Base-by-base conservation (phyloP, 2,888 invertebrate species). In the Meliscaeva auricollis region DNA sequence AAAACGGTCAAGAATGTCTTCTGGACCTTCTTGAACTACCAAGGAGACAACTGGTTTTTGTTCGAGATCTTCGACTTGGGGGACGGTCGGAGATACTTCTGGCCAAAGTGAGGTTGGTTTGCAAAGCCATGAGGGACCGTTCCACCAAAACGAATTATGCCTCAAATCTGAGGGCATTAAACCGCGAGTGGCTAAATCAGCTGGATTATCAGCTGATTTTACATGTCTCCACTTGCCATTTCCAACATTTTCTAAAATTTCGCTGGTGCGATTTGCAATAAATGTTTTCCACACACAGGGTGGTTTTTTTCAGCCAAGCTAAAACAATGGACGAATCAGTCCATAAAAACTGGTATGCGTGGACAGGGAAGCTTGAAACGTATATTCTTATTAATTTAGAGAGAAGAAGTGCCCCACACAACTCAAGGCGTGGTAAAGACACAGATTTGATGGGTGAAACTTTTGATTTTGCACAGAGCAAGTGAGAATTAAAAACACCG, bases 1-100 rank as follows among this genome's bases (percentile, higher is more conserved):
- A 22, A 80, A 69, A 1, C 68, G 50, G 11, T 62, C 60, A 1
- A 80, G 60, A 22, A 79, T 58, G 9, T 66, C 79, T 58, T 58
- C 72, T 2, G 9, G 4, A 17, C 1, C 17, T 44, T 7, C 13
- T 1, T 35, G 35, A 5, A 48, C 8, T 1, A 17, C 9, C 3
- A 32, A 3, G 1, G 32, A 72, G 4, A 22, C 11, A 8, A 72
- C 3, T 2, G 41, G 7, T 35, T 13, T 30, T 2, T 5, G 0
- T 32, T 54, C 72, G 1, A 72, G 15, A 3, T 38, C 48, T 7
- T 66, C 35, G 13, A 13, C 20, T 2, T 1, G 22, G 0, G 13
- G 2, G 2, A n/a, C 6, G 6, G 2, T 11, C 7, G 35, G 32
- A 3, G 15, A 7, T 15, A n/a, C 35, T 13, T 7, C 13, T 0